Base-by-base conservation (phyloP, 2,888 invertebrate genomes). In the Xanthia togata region DNA sequence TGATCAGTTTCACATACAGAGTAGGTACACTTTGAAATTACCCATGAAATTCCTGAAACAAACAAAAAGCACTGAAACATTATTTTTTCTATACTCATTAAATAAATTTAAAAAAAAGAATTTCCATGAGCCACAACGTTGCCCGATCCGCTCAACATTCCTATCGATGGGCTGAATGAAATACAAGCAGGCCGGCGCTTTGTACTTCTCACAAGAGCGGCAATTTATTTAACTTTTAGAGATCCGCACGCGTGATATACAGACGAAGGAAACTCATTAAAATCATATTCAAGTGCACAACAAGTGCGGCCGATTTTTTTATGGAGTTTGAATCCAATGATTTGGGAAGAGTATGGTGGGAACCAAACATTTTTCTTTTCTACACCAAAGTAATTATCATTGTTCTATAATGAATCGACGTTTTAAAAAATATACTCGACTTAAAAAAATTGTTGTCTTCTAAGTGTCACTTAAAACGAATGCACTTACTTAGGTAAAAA, bases 131-230 rank as follows among this genome's bases (percentile, higher is more conserved):
- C 80, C 53, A 4, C 74, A 59, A 85, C 89, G 67, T 50, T 74
- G 74, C 17, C 41, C 89, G 41, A 70, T 68, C 73, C 78, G 60
- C 70, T 74, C 84, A 62, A 47, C 76, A 92, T 91, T 92, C 90
- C 90, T 89, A 90, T 91, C 91, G 92, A 91, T 90, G 88, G 87
- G 75, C 89, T 93, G 89, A 93, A 93, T 94, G 93, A 90, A 93
- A 92, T 91, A 91, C 92, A 92, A 88, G 91, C 91, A 87, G 83
- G 88, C 88, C 88, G 90, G 83, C 88, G 87, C 89, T 91, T 91
- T 91, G 91, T 89, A 81, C 88, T 78, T 75, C 70, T 81, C 89
- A 83, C 84, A 84, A 89, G 78, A 87, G 87, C 87, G 86, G 87
- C 90, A 89, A 92, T 91, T 92, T 92, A 92, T 91, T 91, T 89